phyloP scores from a whole-genome alignment of 2,113 vertebrate genomes.

The Talpa occidentalis region DNA sequence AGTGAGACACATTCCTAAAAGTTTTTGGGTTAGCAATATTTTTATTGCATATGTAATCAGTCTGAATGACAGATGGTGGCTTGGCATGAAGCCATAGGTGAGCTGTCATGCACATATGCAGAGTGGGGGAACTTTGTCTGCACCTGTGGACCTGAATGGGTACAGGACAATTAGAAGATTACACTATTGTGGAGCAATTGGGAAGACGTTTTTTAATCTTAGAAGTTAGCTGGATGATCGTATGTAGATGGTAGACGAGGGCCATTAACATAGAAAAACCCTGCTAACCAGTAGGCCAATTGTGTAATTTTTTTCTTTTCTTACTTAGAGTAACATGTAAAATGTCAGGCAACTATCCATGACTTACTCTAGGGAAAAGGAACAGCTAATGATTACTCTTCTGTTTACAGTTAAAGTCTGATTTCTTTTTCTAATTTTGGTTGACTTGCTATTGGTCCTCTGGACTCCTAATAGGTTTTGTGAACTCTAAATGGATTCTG shows the following conservation, averaged over 20 bases:
- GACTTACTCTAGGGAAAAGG: slow-evolving; percentile 79
- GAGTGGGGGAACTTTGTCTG: neutral
- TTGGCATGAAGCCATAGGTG: neutral
- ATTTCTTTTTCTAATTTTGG: slow-evolving; percentile 84
- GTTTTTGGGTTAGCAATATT: neutral
- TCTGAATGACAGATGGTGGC: neutral
- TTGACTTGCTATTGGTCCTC: slow-evolving; percentile 81
- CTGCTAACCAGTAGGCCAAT: slow-evolving; percentile 59
- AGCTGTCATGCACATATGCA: neutral
- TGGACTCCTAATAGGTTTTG: slow-evolving; percentile 81
- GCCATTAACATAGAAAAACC: slow-evolving; percentile 26
- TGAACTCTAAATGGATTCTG: slow-evolving; percentile 84
- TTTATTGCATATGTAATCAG: neutral
- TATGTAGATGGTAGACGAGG: too few species aligned
- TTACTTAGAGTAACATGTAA: slow-evolving; percentile 81
- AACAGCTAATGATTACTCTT: slow-evolving; percentile 78
- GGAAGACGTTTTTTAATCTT: slow-evolving; percentile 7
- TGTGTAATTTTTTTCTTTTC: slow-evolving; percentile 59
- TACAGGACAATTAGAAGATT: neutral
- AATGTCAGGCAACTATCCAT: slow-evolving; percentile 80
- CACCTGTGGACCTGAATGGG: neutral
- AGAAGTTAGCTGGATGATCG: neutral
- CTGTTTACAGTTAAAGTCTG: slow-evolving; percentile 86
- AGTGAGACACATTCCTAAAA: neutral
- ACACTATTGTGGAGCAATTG: neutral